A percentile compares a stretch with the other conserved stretches of the same genome.
These are phyloP conservation scores for Agrotis exclamationis DNA, from an alignment of 2,888 invertebrate species.

Conservation along the genomic window DNA sequence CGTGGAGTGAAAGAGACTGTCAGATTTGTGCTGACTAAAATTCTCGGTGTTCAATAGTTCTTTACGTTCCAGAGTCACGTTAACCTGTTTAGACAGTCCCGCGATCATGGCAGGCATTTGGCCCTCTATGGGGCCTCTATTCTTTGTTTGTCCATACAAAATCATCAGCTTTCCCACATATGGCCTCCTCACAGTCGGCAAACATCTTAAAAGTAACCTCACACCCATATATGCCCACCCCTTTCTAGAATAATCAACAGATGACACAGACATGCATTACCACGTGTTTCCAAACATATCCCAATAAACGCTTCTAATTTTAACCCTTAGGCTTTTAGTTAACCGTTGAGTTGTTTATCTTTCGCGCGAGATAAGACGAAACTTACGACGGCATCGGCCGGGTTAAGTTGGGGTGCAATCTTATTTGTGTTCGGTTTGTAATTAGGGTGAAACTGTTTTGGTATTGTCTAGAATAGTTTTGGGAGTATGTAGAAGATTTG, in stretches of 20 bases:
- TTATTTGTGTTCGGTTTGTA: slow-evolving; percentile 46
- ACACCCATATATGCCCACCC: neutral
- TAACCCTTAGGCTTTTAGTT: slow-evolving; percentile 59
- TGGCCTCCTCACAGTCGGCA: neutral
- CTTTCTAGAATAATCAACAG: slow-evolving; percentile 20
- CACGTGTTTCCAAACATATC: slow-evolving; percentile 27
- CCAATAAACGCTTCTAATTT: slow-evolving; percentile 54
- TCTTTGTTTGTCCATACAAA: too few relatives aligned
- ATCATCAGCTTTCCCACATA: neutral
- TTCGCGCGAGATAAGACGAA: slow-evolving; percentile 57
- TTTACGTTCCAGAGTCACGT: too few relatives aligned
- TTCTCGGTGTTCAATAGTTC: too few relatives aligned
- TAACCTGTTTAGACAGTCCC: too few relatives aligned
- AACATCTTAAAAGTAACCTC: slow-evolving; percentile 3
- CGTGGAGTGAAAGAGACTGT: too few relatives aligned
- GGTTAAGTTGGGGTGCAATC: slow-evolving; percentile 45
- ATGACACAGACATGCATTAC: slow-evolving; percentile 4
- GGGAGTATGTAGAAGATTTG: neutral
- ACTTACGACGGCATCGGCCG: slow-evolving; percentile 31
- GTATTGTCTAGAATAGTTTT: slow-evolving; percentile 7
- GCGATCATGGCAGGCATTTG: too few relatives aligned
- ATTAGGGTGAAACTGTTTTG: slow-evolving; percentile 26
- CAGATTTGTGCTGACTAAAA: too few relatives aligned
- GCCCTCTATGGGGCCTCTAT: too few relatives aligned
- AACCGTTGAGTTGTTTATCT: slow-evolving; percentile 62